These are phyloP conservation scores for Dynastes tityus DNA, from an alignment of 2,888 invertebrate genomes.

Conservation along the genomic window DNA sequence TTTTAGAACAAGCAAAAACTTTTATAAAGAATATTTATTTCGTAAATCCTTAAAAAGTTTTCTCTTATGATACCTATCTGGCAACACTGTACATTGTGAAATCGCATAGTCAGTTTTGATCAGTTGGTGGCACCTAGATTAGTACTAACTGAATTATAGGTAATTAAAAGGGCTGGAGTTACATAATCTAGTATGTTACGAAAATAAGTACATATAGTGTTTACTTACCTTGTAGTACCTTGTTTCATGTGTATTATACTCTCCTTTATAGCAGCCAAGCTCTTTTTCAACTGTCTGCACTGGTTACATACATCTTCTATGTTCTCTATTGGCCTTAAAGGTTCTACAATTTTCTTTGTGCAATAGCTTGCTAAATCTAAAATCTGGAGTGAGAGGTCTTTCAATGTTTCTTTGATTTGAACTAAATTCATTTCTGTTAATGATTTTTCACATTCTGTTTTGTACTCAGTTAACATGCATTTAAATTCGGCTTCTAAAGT, in stretches of 20 bases:
- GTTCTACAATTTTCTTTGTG: slow-evolving; percentile 46
- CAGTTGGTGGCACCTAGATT: no score
- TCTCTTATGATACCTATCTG: no score
- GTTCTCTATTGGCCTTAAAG: slow-evolving; percentile 61
- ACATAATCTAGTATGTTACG: no score
- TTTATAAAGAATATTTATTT: no score
- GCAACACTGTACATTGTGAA: no score
- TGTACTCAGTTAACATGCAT: slow-evolving; percentile 78
- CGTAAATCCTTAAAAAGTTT: no score
- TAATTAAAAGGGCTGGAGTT: no score
- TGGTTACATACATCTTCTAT: slow-evolving; percentile 74
- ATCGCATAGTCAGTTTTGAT: no score
- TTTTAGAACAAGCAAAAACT: no score
- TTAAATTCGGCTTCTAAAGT: slow-evolving; percentile 79
- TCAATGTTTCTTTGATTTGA: slow-evolving; percentile 53
- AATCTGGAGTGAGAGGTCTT: slow-evolving; percentile 56
- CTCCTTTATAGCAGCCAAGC: slow-evolving; percentile 71
- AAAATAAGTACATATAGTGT: background rate
- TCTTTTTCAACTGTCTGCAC: slow-evolving; percentile 74
- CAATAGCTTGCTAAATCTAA: slow-evolving; percentile 54
- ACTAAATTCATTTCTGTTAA: slow-evolving; percentile 55
- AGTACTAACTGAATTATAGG: no score
- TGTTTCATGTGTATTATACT: slow-evolving; percentile 72
- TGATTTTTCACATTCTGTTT: slow-evolving; percentile 69
- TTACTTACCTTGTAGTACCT: slow-evolving; percentile 71